These are phyloP conservation scores for Nephila pilipes DNA, from an alignment of 1,140 invertebrate genomes.

Conservation along the genomic window DNA sequence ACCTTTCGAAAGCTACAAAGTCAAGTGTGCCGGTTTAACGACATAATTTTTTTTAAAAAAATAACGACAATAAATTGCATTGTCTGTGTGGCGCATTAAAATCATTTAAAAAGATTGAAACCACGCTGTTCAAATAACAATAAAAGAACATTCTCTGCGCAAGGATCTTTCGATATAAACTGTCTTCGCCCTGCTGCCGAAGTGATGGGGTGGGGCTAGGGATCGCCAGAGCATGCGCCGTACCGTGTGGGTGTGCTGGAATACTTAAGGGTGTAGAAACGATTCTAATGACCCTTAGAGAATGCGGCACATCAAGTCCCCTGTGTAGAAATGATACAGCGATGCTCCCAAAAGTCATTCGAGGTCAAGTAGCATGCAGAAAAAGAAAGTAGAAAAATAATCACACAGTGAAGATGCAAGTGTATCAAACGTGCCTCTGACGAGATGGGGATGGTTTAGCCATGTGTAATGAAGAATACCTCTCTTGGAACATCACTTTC, in stretches of 20 bases:
- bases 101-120: no score
- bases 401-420: neutral
- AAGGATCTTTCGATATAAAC: no score
- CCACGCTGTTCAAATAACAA: no score
- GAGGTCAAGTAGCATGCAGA: constrained; percentile 62
- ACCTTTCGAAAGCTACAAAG: no score
- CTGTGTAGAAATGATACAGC: constrained; percentile 61
- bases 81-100: no score
- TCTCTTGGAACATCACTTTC: no score
- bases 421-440: neutral
- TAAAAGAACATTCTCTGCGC: no score
- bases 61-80: no score
- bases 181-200: neutral
- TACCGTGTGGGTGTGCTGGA: constrained; percentile 57
- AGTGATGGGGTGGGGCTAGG: neutral
- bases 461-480: neutral
- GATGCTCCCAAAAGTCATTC: constrained; percentile 41
- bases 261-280: constrained; percentile 74
- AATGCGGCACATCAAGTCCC: constrained; percentile 69
- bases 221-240: constrained; percentile 49
- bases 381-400: neutral
- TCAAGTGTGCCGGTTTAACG: no score
- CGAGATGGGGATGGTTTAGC: neutral
- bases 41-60: no score
- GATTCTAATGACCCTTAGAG: constrained; percentile 75